Evolutionary conservation across 2,113 vertebrate genomes (phyloP).

Genomic region (Paracanthobrama guichenoti): DNA sequence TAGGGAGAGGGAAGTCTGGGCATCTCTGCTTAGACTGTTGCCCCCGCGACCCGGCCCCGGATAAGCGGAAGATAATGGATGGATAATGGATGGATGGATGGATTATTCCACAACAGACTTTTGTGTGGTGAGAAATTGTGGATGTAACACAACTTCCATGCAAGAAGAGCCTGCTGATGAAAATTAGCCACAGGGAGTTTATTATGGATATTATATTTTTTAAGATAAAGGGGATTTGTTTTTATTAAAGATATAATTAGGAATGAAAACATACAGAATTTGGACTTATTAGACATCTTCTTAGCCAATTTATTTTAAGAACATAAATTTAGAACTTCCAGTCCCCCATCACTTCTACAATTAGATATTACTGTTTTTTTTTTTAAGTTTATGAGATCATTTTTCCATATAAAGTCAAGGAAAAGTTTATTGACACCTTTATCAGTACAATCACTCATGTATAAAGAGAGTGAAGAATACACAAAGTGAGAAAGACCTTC

Average conservation of each 20-base stretch:
- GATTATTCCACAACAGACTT: too few species aligned
- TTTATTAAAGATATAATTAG: too few species aligned
- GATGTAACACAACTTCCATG: not conserved
- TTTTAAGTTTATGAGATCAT: not conserved
- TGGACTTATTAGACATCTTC: not conserved
- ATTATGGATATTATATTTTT: not conserved
- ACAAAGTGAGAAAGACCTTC: not conserved
- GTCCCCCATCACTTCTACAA: not conserved
- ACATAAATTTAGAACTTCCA: not conserved
- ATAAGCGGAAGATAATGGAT: too few species aligned
- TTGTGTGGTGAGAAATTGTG: not conserved
- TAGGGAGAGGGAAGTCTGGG: too few species aligned
- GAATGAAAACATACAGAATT: not conserved
- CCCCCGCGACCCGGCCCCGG: too few species aligned
- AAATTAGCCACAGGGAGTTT: not conserved
- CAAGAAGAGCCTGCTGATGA: not conserved
- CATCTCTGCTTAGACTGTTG: too few species aligned
- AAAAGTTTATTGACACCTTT: not conserved
- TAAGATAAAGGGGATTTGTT: not conserved
- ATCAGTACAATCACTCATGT: not conserved
- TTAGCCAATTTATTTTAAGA: not conserved
- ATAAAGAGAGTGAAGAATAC: not conserved
- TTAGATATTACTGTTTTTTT: not conserved
- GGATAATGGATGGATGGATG: too few species aligned
- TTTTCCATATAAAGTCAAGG: not conserved